Evolutionary conservation across 1,140 invertebrate species (phyloP), one percentile per base, ranked within the genome.

Genomic region (Hycleus cichorii): DNA sequence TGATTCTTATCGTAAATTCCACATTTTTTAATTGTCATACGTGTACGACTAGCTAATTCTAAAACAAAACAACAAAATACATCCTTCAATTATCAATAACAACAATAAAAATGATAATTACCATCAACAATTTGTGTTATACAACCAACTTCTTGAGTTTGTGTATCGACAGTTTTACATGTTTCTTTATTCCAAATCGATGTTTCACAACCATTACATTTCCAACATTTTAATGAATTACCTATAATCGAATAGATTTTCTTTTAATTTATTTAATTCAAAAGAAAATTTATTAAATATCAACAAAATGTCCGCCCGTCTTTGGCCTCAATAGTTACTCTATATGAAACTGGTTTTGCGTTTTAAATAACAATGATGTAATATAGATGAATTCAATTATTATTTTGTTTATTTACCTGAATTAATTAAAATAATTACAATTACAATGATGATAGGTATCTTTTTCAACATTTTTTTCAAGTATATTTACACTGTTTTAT

Each of bases 191-290:
- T 2, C 11, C 26, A 10, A 10, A 18, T 44, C 1, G 51, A 3
- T 25, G 51, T 53, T 46, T 53, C 51, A 45, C 51, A 53, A n/a
- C 51, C 51, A 10, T 53, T 53, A 46, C 51, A 53, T 38, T 53
- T 53, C 42, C 46, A 45, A 38, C 51, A 53, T 3, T 45, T 53
- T 45, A 53, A 43, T 5, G 42, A 39, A 18, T 32, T 6, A 38
- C 51, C 51, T 53, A 12, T 9, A 52, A 52, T n/a, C 1, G 18
- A 18, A 18, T 18, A 7, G 32, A 32, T 2, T 5, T 32, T 3
- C 7, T 4, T 32, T 32, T 3, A 32, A 32, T 32, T 32, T 18
- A 2, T 18, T 18, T 18, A 18, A 18, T 18, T 18, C 2, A 18
- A 18, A 18, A 18, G 18, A 18, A 18, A 18, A 18, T 18, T 18